A percentile compares a stretch with the other conserved stretches of the same genome.
Conservation (phyloP, 1,140 invertebrate species). For the Dermatophagoides farinae region DNA sequence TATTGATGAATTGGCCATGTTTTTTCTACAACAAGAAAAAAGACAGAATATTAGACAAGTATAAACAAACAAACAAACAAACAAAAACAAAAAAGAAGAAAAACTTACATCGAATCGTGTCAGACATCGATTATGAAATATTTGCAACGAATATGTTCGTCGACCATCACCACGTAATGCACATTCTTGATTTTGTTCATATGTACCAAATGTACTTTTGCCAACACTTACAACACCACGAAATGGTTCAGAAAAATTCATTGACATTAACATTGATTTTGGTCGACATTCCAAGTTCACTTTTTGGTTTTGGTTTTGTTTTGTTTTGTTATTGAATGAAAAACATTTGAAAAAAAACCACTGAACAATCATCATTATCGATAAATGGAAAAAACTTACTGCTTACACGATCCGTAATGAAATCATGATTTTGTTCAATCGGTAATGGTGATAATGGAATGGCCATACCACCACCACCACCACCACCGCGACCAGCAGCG, state of each 20-base stretch:
- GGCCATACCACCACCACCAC: too few species aligned
- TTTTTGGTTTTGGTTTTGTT: neutral
- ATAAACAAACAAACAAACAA: too few species aligned
- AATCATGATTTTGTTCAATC: neutral
- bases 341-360: too few species aligned
- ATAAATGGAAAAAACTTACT: conserved; percentile 1
- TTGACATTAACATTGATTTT: conserved; percentile 17
- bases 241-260: conserved; percentile 20
- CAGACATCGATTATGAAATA: conserved; percentile 18
- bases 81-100: neutral
- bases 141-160: conserved; percentile 13
- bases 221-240: conserved; percentile 18
- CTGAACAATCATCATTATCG: neutral
- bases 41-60: too few species aligned
- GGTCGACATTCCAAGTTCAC: conserved; percentile 19
- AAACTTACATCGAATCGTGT: conserved; percentile 14
- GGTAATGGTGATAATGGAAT: too few species aligned
- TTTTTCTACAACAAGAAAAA: neutral
- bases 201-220: neutral
- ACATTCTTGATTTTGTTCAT: conserved; percentile 9
- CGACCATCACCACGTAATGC: conserved; percentile 15
- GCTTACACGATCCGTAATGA: neutral
- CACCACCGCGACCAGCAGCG: too few species aligned
- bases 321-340: too few species aligned
- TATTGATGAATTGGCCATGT: conserved; percentile 51